A percentile compares a stretch with the other conserved stretches of the same genome.
phyloP scores from a whole-genome alignment of 2,113 vertebrate genomes.

The Natator depressus region DNA sequence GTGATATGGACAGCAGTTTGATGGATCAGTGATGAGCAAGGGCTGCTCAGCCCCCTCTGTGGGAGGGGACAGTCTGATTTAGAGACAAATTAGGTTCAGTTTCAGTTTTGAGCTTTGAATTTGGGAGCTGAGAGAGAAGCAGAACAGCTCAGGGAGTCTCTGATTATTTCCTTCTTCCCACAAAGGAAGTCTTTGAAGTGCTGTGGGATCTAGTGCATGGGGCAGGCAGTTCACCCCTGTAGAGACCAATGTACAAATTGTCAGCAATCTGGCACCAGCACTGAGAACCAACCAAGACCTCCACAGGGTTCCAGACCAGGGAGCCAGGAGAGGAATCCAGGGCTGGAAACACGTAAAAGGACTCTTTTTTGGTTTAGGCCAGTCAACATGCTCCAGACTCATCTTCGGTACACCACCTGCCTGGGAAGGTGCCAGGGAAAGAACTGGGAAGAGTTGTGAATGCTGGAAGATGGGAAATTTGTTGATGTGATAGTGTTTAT shows the following conservation, averaged over 20 bases:
- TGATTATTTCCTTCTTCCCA: background rate
- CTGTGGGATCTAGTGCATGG: background rate
- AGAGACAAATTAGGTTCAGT: no score
- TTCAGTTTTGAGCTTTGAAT: no score
- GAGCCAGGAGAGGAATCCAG: background rate
- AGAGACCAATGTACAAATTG: background rate
- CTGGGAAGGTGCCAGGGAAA: background rate
- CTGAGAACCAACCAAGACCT: background rate
- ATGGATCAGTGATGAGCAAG: background rate
- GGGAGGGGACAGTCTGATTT: no score
- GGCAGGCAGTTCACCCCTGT: background rate
- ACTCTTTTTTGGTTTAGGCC: background rate
- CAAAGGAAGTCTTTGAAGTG: background rate
- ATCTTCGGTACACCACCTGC: background rate
- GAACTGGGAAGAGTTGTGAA: background rate
- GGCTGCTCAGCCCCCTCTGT: background rate
- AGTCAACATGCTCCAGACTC: background rate
- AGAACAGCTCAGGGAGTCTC: background rate
- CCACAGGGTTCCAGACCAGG: background rate
- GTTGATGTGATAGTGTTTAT: background rate
- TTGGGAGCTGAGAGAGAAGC: no score
- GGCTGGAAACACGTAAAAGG: background rate
- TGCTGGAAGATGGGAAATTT: background rate
- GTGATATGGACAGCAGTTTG: no score
- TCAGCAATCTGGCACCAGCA: background rate